Percentiles rank a stretch among this genome's conserved stretches.
Conservation (phyloP, 2,113 vertebrate genomes). For the Azemiops feae region DNA sequence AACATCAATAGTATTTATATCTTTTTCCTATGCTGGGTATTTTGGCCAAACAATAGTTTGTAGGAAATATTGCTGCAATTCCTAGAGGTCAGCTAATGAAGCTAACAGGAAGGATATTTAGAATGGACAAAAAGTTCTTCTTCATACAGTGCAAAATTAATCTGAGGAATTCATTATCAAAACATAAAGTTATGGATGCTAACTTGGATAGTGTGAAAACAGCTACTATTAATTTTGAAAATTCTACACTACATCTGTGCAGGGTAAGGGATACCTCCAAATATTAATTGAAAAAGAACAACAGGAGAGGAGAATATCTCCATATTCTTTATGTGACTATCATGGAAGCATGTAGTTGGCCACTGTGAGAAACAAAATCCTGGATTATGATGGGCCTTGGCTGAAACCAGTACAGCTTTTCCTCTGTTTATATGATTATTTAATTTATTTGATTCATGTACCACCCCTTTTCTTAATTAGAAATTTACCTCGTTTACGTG, state of each 20-base stretch:
- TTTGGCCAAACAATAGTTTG: neutral
- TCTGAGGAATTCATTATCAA: neutral
- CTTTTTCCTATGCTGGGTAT: neutral
- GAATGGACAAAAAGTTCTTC: neutral
- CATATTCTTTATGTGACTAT: neutral
- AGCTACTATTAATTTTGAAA: neutral
- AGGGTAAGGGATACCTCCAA: neutral
- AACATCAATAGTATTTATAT: neutral
- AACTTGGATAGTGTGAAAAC: neutral
- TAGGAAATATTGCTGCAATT: neutral
- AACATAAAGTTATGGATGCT: neutral
- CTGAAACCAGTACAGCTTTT: neutral
- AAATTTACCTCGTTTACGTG: slow-evolving; percentile 94
- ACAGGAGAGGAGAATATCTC: neutral
- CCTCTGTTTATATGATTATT: neutral
- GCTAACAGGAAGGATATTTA: neutral
- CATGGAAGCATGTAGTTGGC: neutral
- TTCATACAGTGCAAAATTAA: neutral
- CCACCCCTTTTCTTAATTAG: neutral
- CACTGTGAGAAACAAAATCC: neutral
- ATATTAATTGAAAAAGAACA: neutral
- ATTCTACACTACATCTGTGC: neutral
- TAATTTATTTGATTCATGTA: neutral
- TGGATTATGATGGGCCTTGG: neutral
- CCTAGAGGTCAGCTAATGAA: neutral